A percentile compares a stretch with the other conserved stretches of the same genome.
Evolutionary conservation across 2,888 invertebrate species (phyloP).

Genomic region (Heliconius aoede): DNA sequence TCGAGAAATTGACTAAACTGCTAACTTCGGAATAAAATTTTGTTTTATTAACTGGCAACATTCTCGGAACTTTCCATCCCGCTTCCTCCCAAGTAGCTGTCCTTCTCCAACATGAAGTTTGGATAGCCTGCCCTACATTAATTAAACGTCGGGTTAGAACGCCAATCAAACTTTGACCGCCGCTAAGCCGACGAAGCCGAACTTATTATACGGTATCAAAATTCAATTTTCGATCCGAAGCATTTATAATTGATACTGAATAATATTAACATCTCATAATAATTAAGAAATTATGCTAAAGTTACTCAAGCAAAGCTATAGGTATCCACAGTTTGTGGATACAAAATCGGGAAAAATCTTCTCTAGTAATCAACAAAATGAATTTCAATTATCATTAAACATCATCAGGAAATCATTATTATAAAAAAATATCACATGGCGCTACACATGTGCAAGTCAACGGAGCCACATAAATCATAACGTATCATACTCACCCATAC

Average conservation of each 20-base stretch:
- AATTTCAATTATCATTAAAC: slow-evolving; percentile 62
- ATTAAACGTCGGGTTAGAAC: slow-evolving; percentile 79
- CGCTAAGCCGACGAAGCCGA: slow-evolving; percentile 77
- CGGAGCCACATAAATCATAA: slow-evolving; percentile 79
- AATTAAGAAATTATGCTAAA: slow-evolving; percentile 53
- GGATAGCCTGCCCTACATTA: slow-evolving; percentile 74
- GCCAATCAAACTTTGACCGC: slow-evolving; percentile 83
- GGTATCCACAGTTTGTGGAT: neutral
- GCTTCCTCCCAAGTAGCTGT: slow-evolving; percentile 55
- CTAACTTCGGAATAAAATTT: slow-evolving; percentile 67
- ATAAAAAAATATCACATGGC: slow-evolving; percentile 72
- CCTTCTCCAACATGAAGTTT: slow-evolving; percentile 65
- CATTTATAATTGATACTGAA: slow-evolving; percentile 72
- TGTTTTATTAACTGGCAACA: slow-evolving; percentile 76
- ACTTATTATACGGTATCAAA: slow-evolving; percentile 82
- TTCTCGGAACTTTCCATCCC: slow-evolving; percentile 62
- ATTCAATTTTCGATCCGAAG: slow-evolving; percentile 74
- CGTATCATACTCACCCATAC: slow-evolving; percentile 63
- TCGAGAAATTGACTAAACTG: slow-evolving; percentile 50
- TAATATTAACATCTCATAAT: slow-evolving; percentile 51
- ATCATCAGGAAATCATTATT: slow-evolving; percentile 66
- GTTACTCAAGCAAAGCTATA: slow-evolving; percentile 43
- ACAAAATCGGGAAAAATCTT: neutral
- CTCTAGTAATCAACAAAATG: slow-evolving; percentile 45
- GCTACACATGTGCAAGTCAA: slow-evolving; percentile 77